Evolutionary conservation across 2,797 vertebrate genomes (phyloP), one percentile per base, ranked within the genome.

Genomic region (Ibycter americanus): DNA sequence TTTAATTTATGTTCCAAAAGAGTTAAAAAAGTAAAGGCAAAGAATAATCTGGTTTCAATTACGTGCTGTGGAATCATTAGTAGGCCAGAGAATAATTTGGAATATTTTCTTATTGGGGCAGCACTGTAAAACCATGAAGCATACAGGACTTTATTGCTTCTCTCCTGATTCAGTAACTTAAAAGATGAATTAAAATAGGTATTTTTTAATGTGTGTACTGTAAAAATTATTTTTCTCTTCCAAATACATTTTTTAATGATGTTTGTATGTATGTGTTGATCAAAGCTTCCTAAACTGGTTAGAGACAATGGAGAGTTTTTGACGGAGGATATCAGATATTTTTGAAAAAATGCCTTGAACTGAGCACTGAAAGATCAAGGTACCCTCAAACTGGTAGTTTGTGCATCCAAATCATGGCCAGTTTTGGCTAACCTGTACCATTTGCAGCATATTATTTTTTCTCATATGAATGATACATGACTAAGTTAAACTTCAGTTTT

Each of bases 51-150:
- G 97, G 81, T 98, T 98, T 96, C 95, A 98, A 96, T 98, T 98
- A 97, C 52, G 79, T 56, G 86, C 83, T 90, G 56, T 66, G 90
- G 97, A 98, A 92, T 95, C 47, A 44, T 97, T 96, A 96, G 93
- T 71, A 96, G 92, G 96, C 96, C 97, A 98, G 96, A 97, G 92
- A 97, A 98, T 98, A 97, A 98, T 96, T 88, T 96, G 95, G 93
- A 96, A 63, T 96, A 89, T 97, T 97, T 96, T 96, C 94, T 96
- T 97, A 90, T 80, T 95, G 87, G 68, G 61, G 87, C 70, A 87
- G 82, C 67, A 65, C 59, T 94, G 20, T 71, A 82, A 80, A 32
- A 89, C 58, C 72, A 52, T 19, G 49, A 90, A 85, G 52, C n/a
- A 91, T 79, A 81, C 20, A 86, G 87, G 58, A 76, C 72, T 97